Percentiles rank a stretch among this genome's conserved stretches.
phyloP scores from a whole-genome alignment of 2,888 invertebrate species.

The Agriopis marginaria region DNA sequence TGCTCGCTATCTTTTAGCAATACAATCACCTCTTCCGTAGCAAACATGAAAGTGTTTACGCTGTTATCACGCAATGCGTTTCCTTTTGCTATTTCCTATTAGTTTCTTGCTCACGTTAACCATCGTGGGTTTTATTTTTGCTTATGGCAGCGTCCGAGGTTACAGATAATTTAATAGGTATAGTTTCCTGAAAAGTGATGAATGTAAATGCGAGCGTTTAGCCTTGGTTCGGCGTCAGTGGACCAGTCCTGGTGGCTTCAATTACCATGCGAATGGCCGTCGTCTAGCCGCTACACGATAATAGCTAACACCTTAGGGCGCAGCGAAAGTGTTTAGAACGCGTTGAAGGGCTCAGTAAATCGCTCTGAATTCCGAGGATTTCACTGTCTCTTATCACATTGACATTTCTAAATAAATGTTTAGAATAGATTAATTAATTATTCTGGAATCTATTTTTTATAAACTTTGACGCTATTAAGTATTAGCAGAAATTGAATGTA shows the following conservation, averaged over 20 bases:
- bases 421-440: not conserved
- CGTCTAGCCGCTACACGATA: slow-evolving; percentile 68
- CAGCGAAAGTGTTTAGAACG: slow-evolving; percentile 69
- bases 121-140: slow-evolving; percentile 11
- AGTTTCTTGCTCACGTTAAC: not conserved
- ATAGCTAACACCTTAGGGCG: slow-evolving; percentile 69
- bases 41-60: slow-evolving; percentile 11
- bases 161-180: slow-evolving; percentile 45
- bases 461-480: not conserved
- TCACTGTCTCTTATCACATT: not conserved
- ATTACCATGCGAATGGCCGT: slow-evolving; percentile 79
- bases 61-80: slow-evolving; percentile 21
- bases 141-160: slow-evolving; percentile 21
- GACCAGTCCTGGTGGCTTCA: slow-evolving; percentile 49
- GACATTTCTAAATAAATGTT: not conserved
- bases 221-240: slow-evolving; percentile 59
- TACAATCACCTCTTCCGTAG: slow-evolving; percentile 11
- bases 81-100: slow-evolving; percentile 7
- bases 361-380: slow-evolving; percentile 13
- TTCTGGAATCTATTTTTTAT: slow-evolving; percentile 2
- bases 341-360: slow-evolving; percentile 12
- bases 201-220: slow-evolving; percentile 65
- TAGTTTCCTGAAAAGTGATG: slow-evolving; percentile 63
- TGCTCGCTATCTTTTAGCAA: slow-evolving; percentile 43
- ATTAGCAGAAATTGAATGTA: not conserved